Conservation (phyloP, 1,140 invertebrate species). For the Telenomus remus region DNA sequence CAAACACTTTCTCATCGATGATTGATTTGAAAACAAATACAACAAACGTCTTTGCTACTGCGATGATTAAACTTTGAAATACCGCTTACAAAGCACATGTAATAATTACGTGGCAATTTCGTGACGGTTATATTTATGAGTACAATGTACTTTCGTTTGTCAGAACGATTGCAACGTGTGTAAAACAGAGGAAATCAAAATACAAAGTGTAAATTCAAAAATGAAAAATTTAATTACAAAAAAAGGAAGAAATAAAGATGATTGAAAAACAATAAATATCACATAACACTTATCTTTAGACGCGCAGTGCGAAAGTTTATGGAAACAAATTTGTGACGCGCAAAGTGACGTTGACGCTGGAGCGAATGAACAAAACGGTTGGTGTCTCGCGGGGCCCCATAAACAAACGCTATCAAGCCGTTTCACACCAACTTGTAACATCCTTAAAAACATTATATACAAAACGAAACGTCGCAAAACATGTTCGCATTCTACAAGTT, state of each 20-base stretch:
- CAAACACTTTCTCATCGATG: conserved; percentile 23
- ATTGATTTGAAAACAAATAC: no score
- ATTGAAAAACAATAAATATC: conserved; percentile 28
- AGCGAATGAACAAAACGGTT: no score
- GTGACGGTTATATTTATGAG: conserved; percentile 11
- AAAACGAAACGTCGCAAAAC: conserved; percentile 43
- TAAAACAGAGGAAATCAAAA: conserved; percentile 12
- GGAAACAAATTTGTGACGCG: conserved; percentile 10
- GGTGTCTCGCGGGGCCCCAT: conserved; percentile 6
- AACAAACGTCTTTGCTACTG: no score
- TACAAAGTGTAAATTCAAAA: no score
- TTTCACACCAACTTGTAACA: conserved; percentile 20
- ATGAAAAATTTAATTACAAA: no score
- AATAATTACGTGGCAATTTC: conserved; percentile 54
- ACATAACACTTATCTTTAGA: conserved; percentile 17
- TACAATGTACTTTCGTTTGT: conserved; percentile 15
- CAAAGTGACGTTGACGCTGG: neutral
- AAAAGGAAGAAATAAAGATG: no score
- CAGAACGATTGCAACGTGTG: conserved; percentile 3
- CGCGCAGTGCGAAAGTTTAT: conserved; percentile 23
- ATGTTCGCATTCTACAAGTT: conserved; percentile 39
- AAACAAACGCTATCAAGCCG: conserved; percentile 38
- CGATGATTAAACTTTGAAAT: no score
- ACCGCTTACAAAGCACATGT: conserved; percentile 23
- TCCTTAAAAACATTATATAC: conserved; percentile 46